phyloP scores from a whole-genome alignment of 37 sponge, comb jelly and placozoan species.

The Corticium candelabrum region DNA sequence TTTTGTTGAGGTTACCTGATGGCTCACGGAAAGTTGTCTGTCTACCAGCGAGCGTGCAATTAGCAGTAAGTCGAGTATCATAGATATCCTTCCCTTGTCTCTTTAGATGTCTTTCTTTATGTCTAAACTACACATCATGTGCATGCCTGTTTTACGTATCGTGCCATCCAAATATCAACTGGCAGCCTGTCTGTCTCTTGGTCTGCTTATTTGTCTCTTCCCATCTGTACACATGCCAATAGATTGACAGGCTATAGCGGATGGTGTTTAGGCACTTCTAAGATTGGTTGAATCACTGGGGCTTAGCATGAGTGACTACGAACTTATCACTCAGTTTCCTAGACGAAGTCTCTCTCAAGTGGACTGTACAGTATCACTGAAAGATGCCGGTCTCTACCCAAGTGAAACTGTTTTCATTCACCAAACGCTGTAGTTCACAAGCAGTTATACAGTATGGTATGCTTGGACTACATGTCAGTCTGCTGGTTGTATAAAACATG shows the following conservation, averaged over 20 bases:
- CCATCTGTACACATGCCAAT: no score
- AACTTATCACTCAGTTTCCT: constrained; percentile 68
- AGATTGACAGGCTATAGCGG: not conserved
- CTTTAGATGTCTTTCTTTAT: no score
- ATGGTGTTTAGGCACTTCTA: constrained; percentile 40
- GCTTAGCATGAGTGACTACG: constrained; percentile 32
- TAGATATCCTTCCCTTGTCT: no score
- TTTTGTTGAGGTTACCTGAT: constrained; percentile 54
- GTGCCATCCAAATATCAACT: no score
- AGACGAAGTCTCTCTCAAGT: constrained; percentile 26
- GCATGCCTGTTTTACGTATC: no score
- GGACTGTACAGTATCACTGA: constrained; percentile 23
- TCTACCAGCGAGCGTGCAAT: constrained; percentile 33
- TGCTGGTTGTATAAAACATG: no score
- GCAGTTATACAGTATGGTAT: no score
- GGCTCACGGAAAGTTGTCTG: constrained; percentile 38
- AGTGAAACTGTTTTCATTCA: constrained; percentile 64
- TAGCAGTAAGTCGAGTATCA: constrained; percentile 24
- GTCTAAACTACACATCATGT: no score
- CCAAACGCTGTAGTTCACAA: no score
- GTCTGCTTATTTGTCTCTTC: not conserved
- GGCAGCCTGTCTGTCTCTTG: not conserved
- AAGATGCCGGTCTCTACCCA: constrained; percentile 48
- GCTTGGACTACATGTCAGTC: no score
- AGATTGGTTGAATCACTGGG: constrained; percentile 10